A percentile compares a stretch with the other conserved stretches of the same genome.
Conservation (phyloP, 2,797 vertebrate species). For the Toxotes lorentzi region DNA sequence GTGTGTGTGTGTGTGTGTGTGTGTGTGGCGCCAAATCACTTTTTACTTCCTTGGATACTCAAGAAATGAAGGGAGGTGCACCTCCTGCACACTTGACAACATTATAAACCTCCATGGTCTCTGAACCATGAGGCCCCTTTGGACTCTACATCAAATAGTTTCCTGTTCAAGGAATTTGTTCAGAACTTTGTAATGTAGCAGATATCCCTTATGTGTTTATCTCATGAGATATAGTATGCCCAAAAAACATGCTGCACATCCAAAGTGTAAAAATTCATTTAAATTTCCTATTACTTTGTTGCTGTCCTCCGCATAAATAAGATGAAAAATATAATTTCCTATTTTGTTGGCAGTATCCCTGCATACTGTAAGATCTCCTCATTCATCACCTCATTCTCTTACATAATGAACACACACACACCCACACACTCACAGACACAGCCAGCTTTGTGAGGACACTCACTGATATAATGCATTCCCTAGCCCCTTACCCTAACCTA, state of each 20-base stretch:
- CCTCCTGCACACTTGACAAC: slow-evolving; percentile 69
- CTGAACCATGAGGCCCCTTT: slow-evolving; percentile 63
- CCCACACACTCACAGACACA: neutral
- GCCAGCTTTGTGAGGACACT: neutral
- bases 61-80: slow-evolving; percentile 51
- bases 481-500: no score
- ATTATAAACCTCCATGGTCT: slow-evolving; percentile 61
- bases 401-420: slow-evolving; percentile 49
- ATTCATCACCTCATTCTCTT: slow-evolving; percentile 66
- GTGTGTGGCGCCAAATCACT: slow-evolving; percentile 44
- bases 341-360: slow-evolving; percentile 59
- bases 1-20: slow-evolving; percentile 14
- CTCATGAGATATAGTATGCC: slow-evolving; percentile 40
- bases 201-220: slow-evolving; percentile 53
- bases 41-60: slow-evolving; percentile 43
- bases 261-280: slow-evolving; percentile 55
- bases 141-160: slow-evolving; percentile 74
- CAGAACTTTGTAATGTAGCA: slow-evolving; percentile 58
- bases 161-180: slow-evolving; percentile 70
- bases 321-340: slow-evolving; percentile 55
- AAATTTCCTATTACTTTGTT: slow-evolving; percentile 63
- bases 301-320: slow-evolving; percentile 66
- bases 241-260: slow-evolving; percentile 56
- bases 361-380: slow-evolving; percentile 60
- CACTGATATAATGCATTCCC: no score